Conservation (phyloP, 2,888 invertebrate genomes). For the Papilio protenor region DNA sequence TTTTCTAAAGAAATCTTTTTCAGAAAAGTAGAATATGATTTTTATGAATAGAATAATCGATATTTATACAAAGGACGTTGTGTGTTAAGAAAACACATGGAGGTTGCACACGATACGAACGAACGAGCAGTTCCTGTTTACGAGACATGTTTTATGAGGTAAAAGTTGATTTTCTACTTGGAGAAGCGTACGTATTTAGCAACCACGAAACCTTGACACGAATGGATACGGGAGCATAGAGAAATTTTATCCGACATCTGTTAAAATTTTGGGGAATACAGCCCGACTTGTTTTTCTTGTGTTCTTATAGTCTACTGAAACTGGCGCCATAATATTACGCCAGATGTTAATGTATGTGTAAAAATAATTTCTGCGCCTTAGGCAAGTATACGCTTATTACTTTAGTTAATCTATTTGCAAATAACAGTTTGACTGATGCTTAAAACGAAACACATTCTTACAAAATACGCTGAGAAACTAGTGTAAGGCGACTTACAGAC, state of each 20-base stretch:
- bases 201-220: slow-evolving; percentile 61
- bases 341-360: not conserved
- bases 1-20: no score
- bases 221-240: slow-evolving; percentile 43
- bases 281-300: not conserved
- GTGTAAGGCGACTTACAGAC: not conserved
- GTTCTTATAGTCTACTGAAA: not conserved
- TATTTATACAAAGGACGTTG: slow-evolving; percentile 30
- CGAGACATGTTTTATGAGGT: slow-evolving; percentile 78
- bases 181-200: slow-evolving; percentile 66
- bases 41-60: slow-evolving; percentile 7
- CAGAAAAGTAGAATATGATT: not conserved
- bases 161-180: slow-evolving; percentile 80
- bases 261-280: not conserved
- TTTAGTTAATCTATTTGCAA: not conserved
- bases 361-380: not conserved
- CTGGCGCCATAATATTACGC: not conserved
- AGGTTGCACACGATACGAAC: slow-evolving; percentile 47
- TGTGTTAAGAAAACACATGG: slow-evolving; percentile 41
- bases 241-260: slow-evolving; percentile 28
- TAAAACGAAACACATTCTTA: not conserved
- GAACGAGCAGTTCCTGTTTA: slow-evolving; percentile 72
- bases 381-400: not conserved
- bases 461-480: not conserved
- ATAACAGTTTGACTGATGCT: not conserved